Evolutionary conservation across 1,140 invertebrate genomes (phyloP).

Genomic region (Wiebesia pumilae): DNA sequence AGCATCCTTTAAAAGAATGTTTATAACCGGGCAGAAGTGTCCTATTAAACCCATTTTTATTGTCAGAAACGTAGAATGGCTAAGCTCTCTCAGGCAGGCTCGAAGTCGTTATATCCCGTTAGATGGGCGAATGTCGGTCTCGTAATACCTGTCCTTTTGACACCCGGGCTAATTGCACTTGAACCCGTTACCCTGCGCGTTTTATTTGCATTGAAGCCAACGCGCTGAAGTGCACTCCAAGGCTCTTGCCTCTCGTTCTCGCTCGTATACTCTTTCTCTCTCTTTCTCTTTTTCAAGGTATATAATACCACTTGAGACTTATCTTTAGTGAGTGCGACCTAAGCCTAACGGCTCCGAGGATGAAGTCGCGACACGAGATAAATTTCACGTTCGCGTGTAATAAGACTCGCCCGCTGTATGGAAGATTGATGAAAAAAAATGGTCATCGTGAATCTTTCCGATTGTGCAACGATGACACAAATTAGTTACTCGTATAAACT

Average conservation of each 20-base stretch:
- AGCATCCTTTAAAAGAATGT: conserved; percentile 9
- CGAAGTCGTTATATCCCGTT: conserved; percentile 58
- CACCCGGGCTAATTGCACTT: conserved; percentile 62
- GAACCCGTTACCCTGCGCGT: conserved; percentile 48
- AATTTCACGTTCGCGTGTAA: conserved; percentile 41
- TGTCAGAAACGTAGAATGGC: conserved; percentile 7
- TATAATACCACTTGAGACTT: conserved; percentile 37
- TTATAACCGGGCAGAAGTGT: conserved; percentile 9
- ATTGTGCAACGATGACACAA: conserved; percentile 34
- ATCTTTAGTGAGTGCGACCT: conserved; percentile 15
- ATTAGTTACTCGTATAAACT: conserved; percentile 13
- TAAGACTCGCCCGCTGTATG: background rate
- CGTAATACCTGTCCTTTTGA: conserved; percentile 62
- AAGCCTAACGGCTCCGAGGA: conserved; percentile 46
- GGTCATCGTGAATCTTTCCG: conserved; percentile 37
- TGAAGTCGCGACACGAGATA: conserved; percentile 46
- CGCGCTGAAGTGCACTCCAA: background rate
- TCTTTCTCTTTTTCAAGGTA: conserved; percentile 12
- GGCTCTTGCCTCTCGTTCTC: background rate
- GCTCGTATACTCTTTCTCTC: background rate
- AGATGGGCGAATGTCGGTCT: conserved; percentile 58
- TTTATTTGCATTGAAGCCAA: conserved; percentile 54
- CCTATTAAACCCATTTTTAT: conserved; percentile 51
- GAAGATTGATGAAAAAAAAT: conserved; percentile 47
- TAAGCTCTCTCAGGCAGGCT: conserved; percentile 1